Conservation (phyloP, 2,888 invertebrate genomes). For the Thecocarcelia acutangulata region DNA sequence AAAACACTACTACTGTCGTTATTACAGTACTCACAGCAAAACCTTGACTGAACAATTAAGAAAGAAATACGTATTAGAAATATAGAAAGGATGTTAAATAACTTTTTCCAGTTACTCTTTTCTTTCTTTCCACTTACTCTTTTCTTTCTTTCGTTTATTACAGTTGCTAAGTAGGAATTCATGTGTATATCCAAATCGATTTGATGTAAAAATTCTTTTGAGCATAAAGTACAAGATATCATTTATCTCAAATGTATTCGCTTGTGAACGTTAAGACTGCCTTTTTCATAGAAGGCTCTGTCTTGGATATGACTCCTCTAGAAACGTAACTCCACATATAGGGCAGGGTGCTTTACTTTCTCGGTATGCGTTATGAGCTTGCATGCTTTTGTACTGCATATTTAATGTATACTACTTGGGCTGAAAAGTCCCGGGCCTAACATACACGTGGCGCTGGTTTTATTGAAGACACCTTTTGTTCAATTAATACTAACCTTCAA, state of each 20-base stretch:
- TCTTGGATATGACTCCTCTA: constrained; percentile 13
- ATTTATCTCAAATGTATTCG: constrained; percentile 62
- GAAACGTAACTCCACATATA: constrained; percentile 52
- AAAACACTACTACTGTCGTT: too few relatives aligned
- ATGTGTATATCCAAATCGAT: constrained; percentile 59
- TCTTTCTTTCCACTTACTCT: constrained; percentile 20
- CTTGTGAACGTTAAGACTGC: constrained; percentile 56
- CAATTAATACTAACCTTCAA: too few relatives aligned
- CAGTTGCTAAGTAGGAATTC: constrained; percentile 30
- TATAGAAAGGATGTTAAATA: background rate
- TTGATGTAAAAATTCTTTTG: constrained; percentile 57
- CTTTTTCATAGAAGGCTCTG: constrained; percentile 53
- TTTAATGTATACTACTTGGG: constrained; percentile 46
- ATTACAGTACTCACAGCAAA: constrained; percentile 58
- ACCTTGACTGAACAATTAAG: constrained; percentile 21
- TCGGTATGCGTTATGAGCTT: constrained; percentile 43
- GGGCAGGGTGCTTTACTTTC: constrained; percentile 46
- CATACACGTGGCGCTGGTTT: too few relatives aligned
- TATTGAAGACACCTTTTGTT: too few relatives aligned
- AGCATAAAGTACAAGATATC: constrained; percentile 52
- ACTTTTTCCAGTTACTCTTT: constrained; percentile 21
- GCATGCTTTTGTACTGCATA: constrained; percentile 53
- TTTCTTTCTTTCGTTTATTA: too few relatives aligned
- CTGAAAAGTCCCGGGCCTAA: too few relatives aligned
- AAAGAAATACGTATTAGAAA: background rate